Base-by-base conservation (phyloP, 2,113 vertebrate genomes). In the Emydocephalus ijimae region DNA sequence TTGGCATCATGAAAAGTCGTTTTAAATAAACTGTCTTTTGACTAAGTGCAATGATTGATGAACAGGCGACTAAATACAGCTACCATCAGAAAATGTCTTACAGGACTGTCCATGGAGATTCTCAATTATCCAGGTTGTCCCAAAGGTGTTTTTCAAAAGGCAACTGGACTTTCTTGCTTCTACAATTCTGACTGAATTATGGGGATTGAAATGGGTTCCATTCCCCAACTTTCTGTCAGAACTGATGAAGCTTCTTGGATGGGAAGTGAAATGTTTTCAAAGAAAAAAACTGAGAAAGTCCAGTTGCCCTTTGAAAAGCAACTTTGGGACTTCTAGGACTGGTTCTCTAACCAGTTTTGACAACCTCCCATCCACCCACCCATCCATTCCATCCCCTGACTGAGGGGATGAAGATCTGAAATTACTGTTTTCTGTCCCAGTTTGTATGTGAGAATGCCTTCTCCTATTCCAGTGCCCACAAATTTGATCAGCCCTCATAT, bases 21-120 rank as follows among this genome's bases (percentile, higher is more conserved):
- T 90, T 90, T 87, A 15, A 54, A 52, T 26, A n/a, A n/a, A 14
- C 10, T 23, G 1, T 21, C 26, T 87, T 59, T 59, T 59, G 23
- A 50, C 52, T 56, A 21, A 56, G n/a, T 55, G 24, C 2, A 81
- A 39, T 81, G 34, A 39, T 81, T 43, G 18, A 4, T 43, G 64
- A 34, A 74, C 29, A 34, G 2, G 64, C 21, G 91, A 94, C 93
- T 69, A 24, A 92, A 26, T 57, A 34, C 14, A 45, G 4, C 86
- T 1, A 45, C 92, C 48, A 93, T 64, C 24, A 2, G 90, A 89
- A 91, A 81, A 94, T 91, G 52, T 24, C 91, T 39, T 81, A n/a
- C 2, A 5, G 0, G 91, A 93, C 1, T 94, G 56, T 69, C 12
- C 12, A 69, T 5, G 61, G 64, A 69, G 64, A 69, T 69, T 15